These are phyloP conservation scores for Athene cunicularia DNA, from an alignment of 2,113 vertebrate genomes.

Conservation along the genomic window DNA sequence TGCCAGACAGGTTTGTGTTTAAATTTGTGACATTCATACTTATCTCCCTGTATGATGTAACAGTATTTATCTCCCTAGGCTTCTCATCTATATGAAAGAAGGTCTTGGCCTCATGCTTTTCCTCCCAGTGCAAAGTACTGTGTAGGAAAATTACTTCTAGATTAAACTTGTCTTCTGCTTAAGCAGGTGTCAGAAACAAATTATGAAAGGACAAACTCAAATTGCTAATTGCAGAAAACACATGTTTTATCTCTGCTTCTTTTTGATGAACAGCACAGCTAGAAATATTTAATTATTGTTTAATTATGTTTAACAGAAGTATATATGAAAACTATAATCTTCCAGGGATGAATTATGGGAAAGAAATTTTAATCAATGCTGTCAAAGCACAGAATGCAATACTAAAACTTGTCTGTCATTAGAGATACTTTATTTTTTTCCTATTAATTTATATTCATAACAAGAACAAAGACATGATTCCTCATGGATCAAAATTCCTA, in stretches of 20 bases:
- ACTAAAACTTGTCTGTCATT: not conserved
- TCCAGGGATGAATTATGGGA: not conserved
- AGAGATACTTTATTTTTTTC: not conserved
- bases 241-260: slow-evolving; percentile 30
- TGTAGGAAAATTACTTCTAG: slow-evolving; percentile 20
- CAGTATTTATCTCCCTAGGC: not conserved
- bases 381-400: not conserved
- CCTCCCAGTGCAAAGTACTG: not conserved
- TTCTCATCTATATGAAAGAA: not conserved
- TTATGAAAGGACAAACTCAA: slow-evolving; percentile 27
- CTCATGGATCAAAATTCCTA: not conserved
- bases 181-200: slow-evolving; percentile 35
- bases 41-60: not conserved
- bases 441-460: not conserved
- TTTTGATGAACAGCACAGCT: slow-evolving; percentile 16
- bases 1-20: not conserved
- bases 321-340: not conserved
- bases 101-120: not conserved
- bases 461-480: not conserved
- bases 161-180: slow-evolving; percentile 22
- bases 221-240: slow-evolving; percentile 23
- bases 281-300: slow-evolving; percentile 59
- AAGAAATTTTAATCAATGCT: not conserved
- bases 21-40: not conserved
- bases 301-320: slow-evolving; percentile 45